Base-by-base conservation (phyloP, 2,888 invertebrate species). In the Dryobotodes eremita region DNA sequence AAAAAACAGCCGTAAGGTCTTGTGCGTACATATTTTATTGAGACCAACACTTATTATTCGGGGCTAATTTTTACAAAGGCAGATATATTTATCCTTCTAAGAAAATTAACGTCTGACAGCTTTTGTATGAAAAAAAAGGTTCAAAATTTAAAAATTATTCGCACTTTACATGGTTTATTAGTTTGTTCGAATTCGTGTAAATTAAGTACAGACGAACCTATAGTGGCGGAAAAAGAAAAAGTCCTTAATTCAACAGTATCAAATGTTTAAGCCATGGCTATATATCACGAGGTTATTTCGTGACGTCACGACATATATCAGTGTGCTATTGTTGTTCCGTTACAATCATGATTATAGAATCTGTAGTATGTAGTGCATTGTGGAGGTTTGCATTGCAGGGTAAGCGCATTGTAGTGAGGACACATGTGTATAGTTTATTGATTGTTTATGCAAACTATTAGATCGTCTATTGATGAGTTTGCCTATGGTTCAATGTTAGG, bases 271-370 rank as follows among this genome's bases (percentile, higher is more conserved):
- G 13, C n/a, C 26, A 17, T 10, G 4, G 8, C 31, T 62, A n/a
- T 72, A 66, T 8, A 77, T 36, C 11, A 55, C 59, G 13, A 6
- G 59, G 53, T n/a, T 59, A 73, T 53, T 31, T 13, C 15, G 23
- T 69, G 68, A 59, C 26, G 36, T 48, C 46, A 77, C 42, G 15
- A 48, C 75, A 13, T 75, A 74, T 62, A 80, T 36, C 23, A 64
- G 11, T 15, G 5, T 11, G 15, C 42, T 57, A 75, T 82, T 80
- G 65, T 80, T 23, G n/a, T 66, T 20, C 20, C 48, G 36, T 48
- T 66, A 66, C 77, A 68, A 77, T 71, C 78, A 50, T 23, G 31
- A 77, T 68, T 42, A 83, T 48, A 57, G 69, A 76, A 23, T 46
- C 50, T 68, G 77, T 57, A 66, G 77, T 70, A 17, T 17, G 36